Percentiles rank a stretch among this genome's conserved stretches.
These are phyloP conservation scores for Mormyrus lacerda DNA, from an alignment of 2,113 vertebrate species.

Conservation along the genomic window DNA sequence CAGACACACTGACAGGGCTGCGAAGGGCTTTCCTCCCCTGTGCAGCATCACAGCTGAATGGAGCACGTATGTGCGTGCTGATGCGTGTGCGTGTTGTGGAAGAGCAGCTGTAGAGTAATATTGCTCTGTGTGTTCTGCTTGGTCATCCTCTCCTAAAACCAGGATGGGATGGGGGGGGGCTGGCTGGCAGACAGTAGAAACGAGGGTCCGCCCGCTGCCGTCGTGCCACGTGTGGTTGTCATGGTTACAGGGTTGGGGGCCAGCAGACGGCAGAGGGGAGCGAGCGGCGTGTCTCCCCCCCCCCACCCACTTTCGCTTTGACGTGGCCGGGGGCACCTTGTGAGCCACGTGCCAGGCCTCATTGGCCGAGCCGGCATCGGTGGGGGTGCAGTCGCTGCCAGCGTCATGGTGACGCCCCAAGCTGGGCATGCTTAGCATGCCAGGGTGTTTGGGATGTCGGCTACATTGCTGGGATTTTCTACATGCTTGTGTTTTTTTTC, in stretches of 20 bases:
- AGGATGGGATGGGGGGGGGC: background rate
- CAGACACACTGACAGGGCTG: background rate
- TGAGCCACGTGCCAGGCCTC: background rate
- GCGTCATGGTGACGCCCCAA: background rate
- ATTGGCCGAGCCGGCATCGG: background rate
- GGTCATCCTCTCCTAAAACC: background rate
- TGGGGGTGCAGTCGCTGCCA: background rate
- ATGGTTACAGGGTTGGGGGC: constrained; percentile 64
- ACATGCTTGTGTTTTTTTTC: background rate
- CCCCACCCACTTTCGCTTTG: constrained; percentile 11
- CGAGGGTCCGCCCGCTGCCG: constrained; percentile 57
- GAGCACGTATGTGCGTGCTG: background rate
- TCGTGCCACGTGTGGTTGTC: constrained; percentile 65
- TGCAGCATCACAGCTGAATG: background rate
- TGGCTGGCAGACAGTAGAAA: constrained; percentile 40
- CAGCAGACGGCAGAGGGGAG: constrained; percentile 32
- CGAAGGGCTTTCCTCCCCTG: background rate
- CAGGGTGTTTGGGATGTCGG: background rate
- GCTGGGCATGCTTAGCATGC: background rate
- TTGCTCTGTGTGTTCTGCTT: background rate
- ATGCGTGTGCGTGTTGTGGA: background rate
- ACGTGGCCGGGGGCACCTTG: constrained; percentile 18
- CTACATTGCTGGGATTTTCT: background rate
- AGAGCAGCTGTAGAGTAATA: background rate
- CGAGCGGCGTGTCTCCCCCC: background rate